phyloP scores from a whole-genome alignment of 2,888 invertebrate genomes.

The Eupithecia subfuscata region DNA sequence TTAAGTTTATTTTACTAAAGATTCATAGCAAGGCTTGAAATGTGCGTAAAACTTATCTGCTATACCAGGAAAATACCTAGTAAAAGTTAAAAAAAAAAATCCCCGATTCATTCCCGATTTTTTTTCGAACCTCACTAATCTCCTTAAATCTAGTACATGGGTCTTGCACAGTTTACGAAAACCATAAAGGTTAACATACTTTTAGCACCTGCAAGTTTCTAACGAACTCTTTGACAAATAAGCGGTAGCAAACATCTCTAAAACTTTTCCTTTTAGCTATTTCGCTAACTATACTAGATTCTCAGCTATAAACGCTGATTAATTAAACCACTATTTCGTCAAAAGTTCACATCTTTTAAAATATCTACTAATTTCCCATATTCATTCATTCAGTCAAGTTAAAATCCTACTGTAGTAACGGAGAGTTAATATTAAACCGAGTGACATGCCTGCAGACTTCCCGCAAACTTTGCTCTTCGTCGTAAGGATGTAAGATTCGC shows the following conservation, averaged over 20 bases:
- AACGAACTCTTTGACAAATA: background rate
- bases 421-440: slow-evolving; percentile 68
- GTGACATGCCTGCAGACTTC: slow-evolving; percentile 62
- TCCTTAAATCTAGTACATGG: no score
- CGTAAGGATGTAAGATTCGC: slow-evolving; percentile 60
- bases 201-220: background rate
- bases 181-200: background rate
- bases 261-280: background rate
- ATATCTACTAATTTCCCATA: background rate
- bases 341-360: background rate
- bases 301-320: background rate
- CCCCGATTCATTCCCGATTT: no score
- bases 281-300: background rate
- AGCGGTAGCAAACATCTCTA: background rate
- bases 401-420: slow-evolving; percentile 49
- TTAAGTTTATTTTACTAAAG: background rate
- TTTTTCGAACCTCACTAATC: no score
- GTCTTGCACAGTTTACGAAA: background rate
- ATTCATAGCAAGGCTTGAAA: no score
- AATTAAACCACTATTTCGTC: background rate
- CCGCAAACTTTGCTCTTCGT: slow-evolving; percentile 49
- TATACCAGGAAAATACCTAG: no score
- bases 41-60: no score
- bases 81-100: no score
- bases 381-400: slow-evolving; percentile 1